Evolutionary conservation across 2,113 vertebrate species (phyloP), one percentile per base, ranked within the genome.

Genomic region (Hymenochirus boettgeri): DNA sequence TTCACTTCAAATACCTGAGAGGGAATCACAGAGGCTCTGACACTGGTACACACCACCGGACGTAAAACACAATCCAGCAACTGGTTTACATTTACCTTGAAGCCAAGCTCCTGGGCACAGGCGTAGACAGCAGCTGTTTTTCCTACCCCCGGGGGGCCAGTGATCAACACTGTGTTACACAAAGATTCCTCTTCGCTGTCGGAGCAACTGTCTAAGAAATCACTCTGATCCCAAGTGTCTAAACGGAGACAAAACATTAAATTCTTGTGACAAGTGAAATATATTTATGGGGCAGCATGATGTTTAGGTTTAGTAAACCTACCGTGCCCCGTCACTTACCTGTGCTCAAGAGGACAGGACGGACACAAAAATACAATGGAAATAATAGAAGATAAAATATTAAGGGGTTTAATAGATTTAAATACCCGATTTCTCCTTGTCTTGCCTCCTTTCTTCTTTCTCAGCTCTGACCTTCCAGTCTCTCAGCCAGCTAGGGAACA

Each of bases 1-100:
- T 99, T 99, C 56, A 99, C 95, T 83, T 99, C 96, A 80, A 97
- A 96, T 67, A 97, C 91, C 95, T 98, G 27, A 79, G 29, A 0
- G 17, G 48, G 15, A 1, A 22, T 23, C 22, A 23, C 9, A 48
- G 22, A 21, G 1, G 5, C 19, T 23, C 19, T n/a, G n/a, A 15
- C 17, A 42, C 39, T 15, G 3, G 6, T 10, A 10, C 6, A 42
- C 9, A 42, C 4, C 39, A 42, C 10, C 4, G 10, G 15, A 13
- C 9, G 6, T 10, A 4, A 42, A 7, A 42, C 39, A 7, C 3
- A 15, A 7, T 12, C 39, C 7, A 10, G 13, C 19, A 48, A 17
- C 46, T 15, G 17, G 39, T 42, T 42, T n/a, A 25, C 12, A 72
- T 84, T 24, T 21, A 97, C 96, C 91, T 98, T 94, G 74, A 96